phyloP scores from a whole-genome alignment of 2,888 invertebrate species.

The Neocrepidodera transversa region DNA sequence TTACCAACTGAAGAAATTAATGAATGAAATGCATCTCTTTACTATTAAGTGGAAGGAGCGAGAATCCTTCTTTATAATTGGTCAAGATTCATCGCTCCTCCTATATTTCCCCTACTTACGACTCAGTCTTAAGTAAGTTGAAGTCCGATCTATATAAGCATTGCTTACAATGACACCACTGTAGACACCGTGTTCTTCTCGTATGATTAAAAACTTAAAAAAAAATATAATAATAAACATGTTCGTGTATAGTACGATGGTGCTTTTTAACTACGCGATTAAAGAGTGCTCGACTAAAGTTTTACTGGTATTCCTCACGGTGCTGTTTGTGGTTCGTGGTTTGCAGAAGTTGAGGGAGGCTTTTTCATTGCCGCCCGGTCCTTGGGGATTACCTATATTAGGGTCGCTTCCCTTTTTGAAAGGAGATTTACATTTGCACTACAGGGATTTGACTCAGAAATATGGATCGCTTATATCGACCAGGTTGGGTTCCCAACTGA shows the following conservation, averaged over 20 bases:
- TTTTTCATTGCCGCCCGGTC: constrained; percentile 80
- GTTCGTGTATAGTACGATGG: constrained; percentile 64
- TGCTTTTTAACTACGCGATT: constrained; percentile 59
- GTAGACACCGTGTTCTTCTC: constrained; percentile 48
- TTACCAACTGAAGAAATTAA: constrained; percentile 44
- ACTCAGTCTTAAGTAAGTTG: constrained; percentile 48
- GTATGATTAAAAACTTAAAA: constrained; percentile 22
- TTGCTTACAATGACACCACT: constrained; percentile 48
- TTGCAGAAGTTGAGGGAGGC: constrained; percentile 56
- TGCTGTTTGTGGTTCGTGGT: constrained; percentile 58
- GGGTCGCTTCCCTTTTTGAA: constrained; percentile 86
- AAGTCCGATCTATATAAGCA: constrained; percentile 51
- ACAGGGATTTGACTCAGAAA: constrained; percentile 75
- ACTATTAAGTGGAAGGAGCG: constrained; percentile 44
- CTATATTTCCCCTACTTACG: constrained; percentile 44
- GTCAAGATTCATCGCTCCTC: constrained; percentile 47
- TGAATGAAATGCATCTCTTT: constrained; percentile 50
- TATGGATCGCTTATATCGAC: constrained; percentile 86
- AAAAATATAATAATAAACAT: constrained; percentile 53
- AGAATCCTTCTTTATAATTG: constrained; percentile 43
- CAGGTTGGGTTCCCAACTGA: constrained; percentile 80
- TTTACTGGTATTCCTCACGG: constrained; percentile 64
- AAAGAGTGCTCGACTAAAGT: constrained; percentile 57
- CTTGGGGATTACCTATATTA: constrained; percentile 84
- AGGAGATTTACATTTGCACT: constrained; percentile 77